Conservation (phyloP, 2,113 vertebrate genomes). For the Onychorhynchus coronatus region DNA sequence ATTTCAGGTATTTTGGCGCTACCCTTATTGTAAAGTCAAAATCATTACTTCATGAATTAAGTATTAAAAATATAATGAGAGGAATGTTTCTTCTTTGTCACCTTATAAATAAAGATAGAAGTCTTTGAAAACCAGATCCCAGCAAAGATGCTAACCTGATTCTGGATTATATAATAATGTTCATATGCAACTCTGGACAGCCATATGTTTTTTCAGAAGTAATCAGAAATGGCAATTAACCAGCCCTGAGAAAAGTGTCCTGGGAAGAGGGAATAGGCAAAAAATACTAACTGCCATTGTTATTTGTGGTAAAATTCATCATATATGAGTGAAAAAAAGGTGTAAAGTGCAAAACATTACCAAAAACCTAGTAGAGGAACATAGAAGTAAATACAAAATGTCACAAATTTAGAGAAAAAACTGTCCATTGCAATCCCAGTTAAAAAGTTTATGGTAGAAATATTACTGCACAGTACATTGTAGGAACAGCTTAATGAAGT, state of each 20-base stretch:
- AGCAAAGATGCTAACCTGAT: background rate
- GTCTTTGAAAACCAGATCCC: background rate
- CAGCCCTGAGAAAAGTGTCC: background rate
- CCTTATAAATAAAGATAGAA: background rate
- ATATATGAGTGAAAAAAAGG: background rate
- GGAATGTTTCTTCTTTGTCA: background rate
- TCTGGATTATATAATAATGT: background rate
- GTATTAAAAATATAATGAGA: background rate
- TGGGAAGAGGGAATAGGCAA: background rate
- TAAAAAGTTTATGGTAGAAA: background rate
- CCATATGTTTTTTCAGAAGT: background rate
- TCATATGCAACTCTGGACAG: background rate
- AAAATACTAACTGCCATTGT: background rate
- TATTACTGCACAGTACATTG: background rate
- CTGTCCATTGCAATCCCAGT: background rate
- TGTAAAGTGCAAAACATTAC: background rate
- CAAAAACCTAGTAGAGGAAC: background rate
- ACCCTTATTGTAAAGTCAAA: slow-evolving; percentile 10
- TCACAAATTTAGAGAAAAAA: background rate
- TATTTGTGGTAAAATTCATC: background rate
- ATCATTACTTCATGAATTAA: background rate
- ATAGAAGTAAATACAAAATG: background rate
- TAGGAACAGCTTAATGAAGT: background rate
- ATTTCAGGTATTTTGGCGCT: background rate
- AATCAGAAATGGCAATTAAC: background rate